Evolutionary conservation across 2,797 vertebrate species (phyloP).

Genomic region (Leptodactylus fallax): DNA sequence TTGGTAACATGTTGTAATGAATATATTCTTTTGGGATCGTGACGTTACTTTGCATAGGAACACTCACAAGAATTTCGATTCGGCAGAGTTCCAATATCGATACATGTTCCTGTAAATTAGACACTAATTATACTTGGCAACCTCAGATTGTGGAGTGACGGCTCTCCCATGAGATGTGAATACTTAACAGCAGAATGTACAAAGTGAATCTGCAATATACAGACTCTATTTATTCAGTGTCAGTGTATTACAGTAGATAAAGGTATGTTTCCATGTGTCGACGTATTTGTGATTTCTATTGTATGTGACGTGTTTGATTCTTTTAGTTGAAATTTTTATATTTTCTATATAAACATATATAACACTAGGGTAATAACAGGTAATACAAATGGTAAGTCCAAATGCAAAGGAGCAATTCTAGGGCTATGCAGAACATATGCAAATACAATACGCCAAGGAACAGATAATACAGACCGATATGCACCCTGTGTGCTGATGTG

Average conservation of each 20-base stretch:
- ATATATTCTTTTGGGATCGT: background rate
- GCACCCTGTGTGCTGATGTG: background rate
- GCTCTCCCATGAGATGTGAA: background rate
- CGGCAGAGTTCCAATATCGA: conserved; percentile 9
- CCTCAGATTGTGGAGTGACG: background rate
- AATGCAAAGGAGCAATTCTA: too few species aligned
- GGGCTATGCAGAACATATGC: background rate
- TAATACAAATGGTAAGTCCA: background rate
- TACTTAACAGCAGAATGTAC: background rate
- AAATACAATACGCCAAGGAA: background rate
- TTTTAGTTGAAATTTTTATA: background rate
- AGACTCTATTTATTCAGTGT: background rate
- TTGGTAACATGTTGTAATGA: background rate
- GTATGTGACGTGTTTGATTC: background rate
- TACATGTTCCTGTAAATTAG: conserved; percentile 12
- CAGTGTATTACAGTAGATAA: too few species aligned
- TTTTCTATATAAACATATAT: background rate
- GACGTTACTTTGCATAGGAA: background rate
- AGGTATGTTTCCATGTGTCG: background rate
- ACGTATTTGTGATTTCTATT: background rate
- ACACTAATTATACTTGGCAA: conserved; percentile 27
- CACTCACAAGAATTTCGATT: conserved; percentile 3
- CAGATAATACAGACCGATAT: background rate
- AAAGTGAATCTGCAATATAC: background rate
- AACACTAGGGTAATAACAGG: background rate